Evolutionary conservation across 2,888 invertebrate species (phyloP).

Genomic region (Anorthoa munda): DNA sequence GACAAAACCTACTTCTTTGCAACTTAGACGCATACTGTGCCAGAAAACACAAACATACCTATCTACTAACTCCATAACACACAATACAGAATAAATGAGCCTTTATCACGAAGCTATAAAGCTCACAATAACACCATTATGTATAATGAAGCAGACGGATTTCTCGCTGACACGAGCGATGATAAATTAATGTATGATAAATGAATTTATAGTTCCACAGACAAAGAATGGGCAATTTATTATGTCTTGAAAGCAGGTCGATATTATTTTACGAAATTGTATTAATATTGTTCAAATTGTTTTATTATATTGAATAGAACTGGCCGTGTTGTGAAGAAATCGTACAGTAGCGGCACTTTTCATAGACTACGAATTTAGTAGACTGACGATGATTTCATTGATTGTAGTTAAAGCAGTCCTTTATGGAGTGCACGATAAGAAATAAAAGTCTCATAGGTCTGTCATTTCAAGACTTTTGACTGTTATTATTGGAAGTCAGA

Average conservation of each 20-base stretch:
- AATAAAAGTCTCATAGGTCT: neutral
- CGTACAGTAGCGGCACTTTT: neutral
- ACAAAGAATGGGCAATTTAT: conserved; percentile 65
- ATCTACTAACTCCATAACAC: neutral
- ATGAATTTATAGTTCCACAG: conserved; percentile 62
- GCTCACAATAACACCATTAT: conserved; percentile 32
- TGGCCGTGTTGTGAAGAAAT: neutral
- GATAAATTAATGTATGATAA: conserved; percentile 68
- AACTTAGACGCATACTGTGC: conserved; percentile 20
- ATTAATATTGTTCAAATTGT: conserved; percentile 48
- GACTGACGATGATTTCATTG: too few species aligned
- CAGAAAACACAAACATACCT: conserved; percentile 19
- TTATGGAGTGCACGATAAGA: too few species aligned
- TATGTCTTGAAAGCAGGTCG: conserved; percentile 59
- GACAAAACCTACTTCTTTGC: conserved; percentile 9
- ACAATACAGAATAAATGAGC: conserved; percentile 39
- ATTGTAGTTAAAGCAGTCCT: too few species aligned
- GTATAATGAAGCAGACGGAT: conserved; percentile 57
- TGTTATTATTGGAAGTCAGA: neutral
- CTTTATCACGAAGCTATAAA: conserved; percentile 39
- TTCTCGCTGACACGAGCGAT: conserved; percentile 62
- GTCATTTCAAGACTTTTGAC: neutral
- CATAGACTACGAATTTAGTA: too few species aligned
- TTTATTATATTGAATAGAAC: conserved; percentile 33
- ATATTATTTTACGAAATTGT: conserved; percentile 51